Conservation (phyloP, 1,140 invertebrate genomes). For the Drosophila ficusphila region DNA sequence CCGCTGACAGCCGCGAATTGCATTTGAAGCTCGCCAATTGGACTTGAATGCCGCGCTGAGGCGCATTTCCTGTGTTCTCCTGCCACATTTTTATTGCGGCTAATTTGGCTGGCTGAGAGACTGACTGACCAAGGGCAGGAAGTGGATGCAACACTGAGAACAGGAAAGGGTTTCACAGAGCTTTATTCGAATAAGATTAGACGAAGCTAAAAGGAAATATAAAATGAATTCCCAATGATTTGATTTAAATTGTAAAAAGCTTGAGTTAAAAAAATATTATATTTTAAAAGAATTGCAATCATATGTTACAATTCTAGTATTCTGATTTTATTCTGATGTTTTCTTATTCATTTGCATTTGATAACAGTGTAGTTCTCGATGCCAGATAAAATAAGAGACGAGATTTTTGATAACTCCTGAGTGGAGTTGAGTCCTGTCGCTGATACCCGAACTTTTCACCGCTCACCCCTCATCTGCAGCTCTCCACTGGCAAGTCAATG, state of each 20-base stretch:
- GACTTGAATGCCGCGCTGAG: constrained; percentile 46
- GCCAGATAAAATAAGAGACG: constrained; percentile 11
- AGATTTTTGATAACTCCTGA: constrained; percentile 27
- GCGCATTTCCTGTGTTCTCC: constrained; percentile 48
- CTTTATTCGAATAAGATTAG: background rate
- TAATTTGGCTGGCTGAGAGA: constrained; percentile 62
- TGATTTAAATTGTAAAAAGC: too few relatives aligned
- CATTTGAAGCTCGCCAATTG: constrained; percentile 57
- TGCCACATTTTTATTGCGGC: constrained; percentile 53
- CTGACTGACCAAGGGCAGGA: constrained; percentile 23
- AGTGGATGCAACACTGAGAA: constrained; percentile 18
- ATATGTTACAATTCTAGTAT: too few relatives aligned
- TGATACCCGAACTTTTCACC: background rate
- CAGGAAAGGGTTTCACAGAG: background rate
- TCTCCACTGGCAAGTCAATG: constrained; percentile 35
- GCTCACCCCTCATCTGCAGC: constrained; percentile 30
- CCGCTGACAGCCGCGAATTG: constrained; percentile 69
- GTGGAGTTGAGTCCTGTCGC: background rate
- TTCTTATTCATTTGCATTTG: too few relatives aligned
- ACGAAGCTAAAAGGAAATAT: too few relatives aligned
- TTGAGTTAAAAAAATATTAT: background rate
- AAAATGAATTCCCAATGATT: too few relatives aligned
- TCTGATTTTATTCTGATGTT: too few relatives aligned
- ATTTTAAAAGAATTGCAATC: background rate
- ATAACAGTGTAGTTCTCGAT: background rate